Evolutionary conservation across 2,113 vertebrate genomes (phyloP).

Genomic region (Morone chrysops): DNA sequence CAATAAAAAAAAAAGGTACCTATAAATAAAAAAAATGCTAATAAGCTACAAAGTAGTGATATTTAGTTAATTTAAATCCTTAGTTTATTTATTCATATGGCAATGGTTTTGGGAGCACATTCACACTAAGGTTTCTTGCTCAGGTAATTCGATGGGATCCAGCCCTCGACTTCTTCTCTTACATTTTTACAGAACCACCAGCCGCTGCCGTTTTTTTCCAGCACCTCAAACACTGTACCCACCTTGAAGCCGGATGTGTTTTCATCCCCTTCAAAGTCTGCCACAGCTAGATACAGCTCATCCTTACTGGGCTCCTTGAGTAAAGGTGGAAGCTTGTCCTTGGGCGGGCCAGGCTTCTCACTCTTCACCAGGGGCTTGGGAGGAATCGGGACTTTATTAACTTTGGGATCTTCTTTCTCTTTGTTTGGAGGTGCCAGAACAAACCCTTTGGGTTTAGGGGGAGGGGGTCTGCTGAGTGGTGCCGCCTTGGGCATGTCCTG

Average conservation of each 20-base stretch:
- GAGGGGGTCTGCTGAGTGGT: constrained; percentile 87
- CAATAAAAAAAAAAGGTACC: constrained; percentile 72
- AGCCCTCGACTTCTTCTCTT: constrained; percentile 90
- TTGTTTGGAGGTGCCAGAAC: constrained; percentile 53
- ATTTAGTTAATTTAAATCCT: constrained; percentile 45
- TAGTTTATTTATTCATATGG: constrained; percentile 17
- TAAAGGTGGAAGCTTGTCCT: constrained; percentile 77
- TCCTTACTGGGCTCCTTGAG: constrained; percentile 86
- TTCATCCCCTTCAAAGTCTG: constrained; percentile 95
- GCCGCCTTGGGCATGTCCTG: constrained; percentile 76
- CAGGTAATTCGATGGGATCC: constrained; percentile 99
- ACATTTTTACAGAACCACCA: constrained; percentile 99
- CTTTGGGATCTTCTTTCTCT: constrained; percentile 87
- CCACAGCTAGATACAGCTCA: constrained; percentile 93
- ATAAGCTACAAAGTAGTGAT: constrained; percentile 73
- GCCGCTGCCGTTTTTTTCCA: constrained; percentile 92
- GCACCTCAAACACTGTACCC: constrained; percentile 94
- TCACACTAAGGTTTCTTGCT: constrained; percentile 92
- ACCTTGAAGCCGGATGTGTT: constrained; percentile 94
- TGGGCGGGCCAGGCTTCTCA: constrained; percentile 87
- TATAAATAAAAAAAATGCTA: constrained; percentile 80
- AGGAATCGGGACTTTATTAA: constrained; percentile 82
- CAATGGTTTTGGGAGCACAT: not conserved
- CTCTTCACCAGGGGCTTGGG: constrained; percentile 85
- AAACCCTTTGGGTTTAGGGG: constrained; percentile 92